Base-by-base conservation (phyloP, 2,888 invertebrate species). In the Azorinus chamasolen region DNA sequence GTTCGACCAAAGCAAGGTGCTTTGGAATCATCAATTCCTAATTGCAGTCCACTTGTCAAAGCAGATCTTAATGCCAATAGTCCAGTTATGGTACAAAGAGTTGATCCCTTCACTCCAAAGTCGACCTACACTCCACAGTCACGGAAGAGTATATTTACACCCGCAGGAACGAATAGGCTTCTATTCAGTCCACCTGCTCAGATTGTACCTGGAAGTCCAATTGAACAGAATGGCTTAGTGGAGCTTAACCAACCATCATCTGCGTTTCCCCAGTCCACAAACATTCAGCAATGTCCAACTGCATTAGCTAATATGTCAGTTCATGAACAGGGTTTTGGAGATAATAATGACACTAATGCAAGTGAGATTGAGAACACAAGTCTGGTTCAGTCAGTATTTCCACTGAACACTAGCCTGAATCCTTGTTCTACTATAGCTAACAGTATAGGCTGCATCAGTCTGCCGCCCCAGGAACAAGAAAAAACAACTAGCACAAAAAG, bases 401-500 rank as follows among this genome's bases (percentile, higher is more conserved):
- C 32, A 32, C 32, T 32, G 32, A 32, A 32, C 32, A 6, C 32
- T 45, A 16, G 20, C 4, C 4, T 5, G 4, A 55, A 41, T 45
- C 59, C 61, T 1, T 71, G 70, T 39, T 50, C 79, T 12, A 79
- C 79, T 2, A 75, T 79, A 22, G 79, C 55, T 3, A 75, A 79
- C 48, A 64, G 75, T 5, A 79, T 79, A 24, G 79, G 68, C 10
- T 79, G 79, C 65, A 69, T 79, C 39, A 79, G 79, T 61, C 55
- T 79, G 18, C 79, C 79, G 4, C 43, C 25, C 27, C 57, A 32
- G 10, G 32, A 32, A 32, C 32, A 4, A 32, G 32, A 32, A 10
- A 32, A 32, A 6, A 4, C 32, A 32, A 10, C 10, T 6, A 10
- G 32, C 32, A 32, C 32, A 32, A 32, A 32, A 32, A 32, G 10